Conservation (phyloP, 2,888 invertebrate species). For the Eupithecia centaureata region DNA sequence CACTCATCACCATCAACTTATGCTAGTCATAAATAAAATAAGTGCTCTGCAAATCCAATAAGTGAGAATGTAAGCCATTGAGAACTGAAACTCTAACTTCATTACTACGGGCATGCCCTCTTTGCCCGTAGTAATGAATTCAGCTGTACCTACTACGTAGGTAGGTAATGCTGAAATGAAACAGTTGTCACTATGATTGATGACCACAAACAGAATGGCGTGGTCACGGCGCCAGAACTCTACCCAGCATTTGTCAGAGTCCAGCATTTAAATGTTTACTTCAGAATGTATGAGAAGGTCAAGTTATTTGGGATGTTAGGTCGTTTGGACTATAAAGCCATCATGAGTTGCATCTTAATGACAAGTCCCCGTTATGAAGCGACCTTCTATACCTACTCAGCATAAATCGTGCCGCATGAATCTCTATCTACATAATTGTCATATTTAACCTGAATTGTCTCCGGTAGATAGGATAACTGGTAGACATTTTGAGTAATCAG, state of each 20-base stretch:
- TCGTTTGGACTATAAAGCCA: neutral
- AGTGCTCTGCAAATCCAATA: no score
- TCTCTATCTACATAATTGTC: neutral
- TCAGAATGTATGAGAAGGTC: neutral
- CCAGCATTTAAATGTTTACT: neutral
- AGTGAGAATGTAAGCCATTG: no score
- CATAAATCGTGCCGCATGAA: neutral
- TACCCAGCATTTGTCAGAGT: neutral
- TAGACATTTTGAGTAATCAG: neutral
- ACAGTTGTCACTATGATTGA: neutral
- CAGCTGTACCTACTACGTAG: neutral
- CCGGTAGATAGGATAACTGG: neutral
- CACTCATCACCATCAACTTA: no score
- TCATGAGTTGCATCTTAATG: slow-evolving; percentile 6
- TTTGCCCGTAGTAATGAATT: neutral
- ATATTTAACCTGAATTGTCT: neutral
- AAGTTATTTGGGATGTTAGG: neutral
- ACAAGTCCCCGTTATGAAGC: neutral
- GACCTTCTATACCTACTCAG: neutral
- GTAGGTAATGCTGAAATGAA: neutral
- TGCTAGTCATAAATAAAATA: no score
- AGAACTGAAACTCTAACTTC: no score
- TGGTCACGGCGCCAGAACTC: neutral
- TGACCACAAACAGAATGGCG: neutral
- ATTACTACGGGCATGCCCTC: no score